Conservation (phyloP, 2,113 vertebrate genomes). For the Caranx ignobilis region DNA sequence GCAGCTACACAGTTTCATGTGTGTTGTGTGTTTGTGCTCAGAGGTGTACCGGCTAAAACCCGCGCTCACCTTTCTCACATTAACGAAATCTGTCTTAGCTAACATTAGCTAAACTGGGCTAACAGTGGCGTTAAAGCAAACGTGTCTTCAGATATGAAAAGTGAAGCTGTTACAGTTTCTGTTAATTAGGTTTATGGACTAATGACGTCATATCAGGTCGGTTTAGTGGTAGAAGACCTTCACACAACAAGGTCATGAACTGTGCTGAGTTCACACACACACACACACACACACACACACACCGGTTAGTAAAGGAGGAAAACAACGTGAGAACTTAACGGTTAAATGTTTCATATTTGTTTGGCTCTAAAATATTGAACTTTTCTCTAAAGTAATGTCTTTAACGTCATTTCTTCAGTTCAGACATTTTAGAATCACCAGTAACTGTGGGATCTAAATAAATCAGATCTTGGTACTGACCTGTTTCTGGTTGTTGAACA, state of each 20-base stretch:
- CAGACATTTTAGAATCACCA: too few species aligned
- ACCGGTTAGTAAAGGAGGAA: not conserved
- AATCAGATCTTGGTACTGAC: too few species aligned
- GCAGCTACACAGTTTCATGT: not conserved
- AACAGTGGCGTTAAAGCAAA: not conserved
- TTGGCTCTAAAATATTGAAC: too few species aligned
- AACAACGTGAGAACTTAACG: too few species aligned
- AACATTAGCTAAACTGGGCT: not conserved
- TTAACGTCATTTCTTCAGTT: too few species aligned
- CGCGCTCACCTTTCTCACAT: fast-evolving
- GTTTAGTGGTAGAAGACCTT: not conserved
- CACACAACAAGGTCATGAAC: not conserved
- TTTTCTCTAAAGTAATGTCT: too few species aligned
- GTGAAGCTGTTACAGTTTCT: not conserved
- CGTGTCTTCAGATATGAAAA: not conserved
- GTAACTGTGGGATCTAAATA: too few species aligned
- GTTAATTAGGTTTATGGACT: not conserved
- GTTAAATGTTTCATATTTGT: too few species aligned
- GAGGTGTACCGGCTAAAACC: too few species aligned
- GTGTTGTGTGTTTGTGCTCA: not conserved
- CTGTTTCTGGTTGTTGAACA: too few species aligned
- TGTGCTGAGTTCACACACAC: not conserved
- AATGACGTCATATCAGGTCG: not conserved
- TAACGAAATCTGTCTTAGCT: not conserved
- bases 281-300: not conserved